phyloP scores from a whole-genome alignment of 2,797 vertebrate genomes.

The Xyrichtys novacula region DNA sequence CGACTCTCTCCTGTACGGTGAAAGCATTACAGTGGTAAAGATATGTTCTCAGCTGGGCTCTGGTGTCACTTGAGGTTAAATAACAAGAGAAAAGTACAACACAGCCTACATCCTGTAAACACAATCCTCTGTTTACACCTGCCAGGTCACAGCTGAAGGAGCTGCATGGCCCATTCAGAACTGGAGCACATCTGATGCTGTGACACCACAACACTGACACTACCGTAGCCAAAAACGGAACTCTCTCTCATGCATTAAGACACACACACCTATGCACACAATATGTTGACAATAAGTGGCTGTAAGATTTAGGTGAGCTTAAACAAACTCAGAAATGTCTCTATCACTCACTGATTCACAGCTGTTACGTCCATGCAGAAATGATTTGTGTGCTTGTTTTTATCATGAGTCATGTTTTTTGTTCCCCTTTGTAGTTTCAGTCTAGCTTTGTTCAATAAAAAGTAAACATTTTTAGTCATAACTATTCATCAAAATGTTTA shows the following conservation, averaged over 20 bases:
- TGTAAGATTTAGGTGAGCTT: too few species aligned
- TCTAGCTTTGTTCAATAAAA: too few species aligned
- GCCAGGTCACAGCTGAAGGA: conserved; percentile 49
- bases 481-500: too few species aligned
- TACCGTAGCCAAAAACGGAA: conserved; percentile 13
- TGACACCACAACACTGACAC: conserved; percentile 41
- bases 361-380: too few species aligned
- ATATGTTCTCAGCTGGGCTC: neutral
- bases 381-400: too few species aligned
- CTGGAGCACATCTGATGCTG: conserved; percentile 47
- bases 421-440: too few species aligned
- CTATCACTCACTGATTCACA: too few species aligned
- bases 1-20: neutral
- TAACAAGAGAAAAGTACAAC: conserved; percentile 28
- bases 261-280: conserved; percentile 1
- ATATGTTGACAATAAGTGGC: too few species aligned
- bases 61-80: conserved; percentile 10
- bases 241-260: conserved; percentile 1
- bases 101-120: conserved; percentile 43
- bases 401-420: too few species aligned
- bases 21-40: neutral
- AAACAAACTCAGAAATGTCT: too few species aligned
- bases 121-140: conserved; percentile 40
- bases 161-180: conserved; percentile 60
- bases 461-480: too few species aligned